A percentile compares a stretch with the other conserved stretches of the same genome.
These are phyloP conservation scores for Delia radicum DNA, from an alignment of 1,140 invertebrate genomes.

Conservation along the genomic window DNA sequence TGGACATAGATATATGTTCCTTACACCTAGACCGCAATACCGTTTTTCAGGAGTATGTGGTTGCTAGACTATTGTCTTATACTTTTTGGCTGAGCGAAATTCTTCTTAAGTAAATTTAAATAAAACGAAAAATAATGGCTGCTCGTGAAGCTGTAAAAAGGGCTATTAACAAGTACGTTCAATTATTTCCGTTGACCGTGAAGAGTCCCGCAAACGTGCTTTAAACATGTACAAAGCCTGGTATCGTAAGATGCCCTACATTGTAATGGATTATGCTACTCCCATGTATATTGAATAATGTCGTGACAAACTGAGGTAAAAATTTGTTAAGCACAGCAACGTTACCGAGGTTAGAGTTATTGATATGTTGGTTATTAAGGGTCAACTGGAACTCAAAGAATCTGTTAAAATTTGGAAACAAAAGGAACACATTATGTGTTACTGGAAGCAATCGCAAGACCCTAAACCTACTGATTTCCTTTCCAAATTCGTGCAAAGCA, in stretches of 20 bases:
- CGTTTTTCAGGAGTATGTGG: too few relatives aligned
- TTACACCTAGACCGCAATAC: too few relatives aligned
- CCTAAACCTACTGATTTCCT: constrained; percentile 88
- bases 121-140: background rate
- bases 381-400: constrained; percentile 93
- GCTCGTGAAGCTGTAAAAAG: constrained; percentile 61
- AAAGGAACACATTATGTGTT: constrained; percentile 80
- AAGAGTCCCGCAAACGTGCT: constrained; percentile 77
- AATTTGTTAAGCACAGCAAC: constrained; percentile 75
- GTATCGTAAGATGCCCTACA: constrained; percentile 77
- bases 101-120: background rate
- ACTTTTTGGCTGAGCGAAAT: background rate
- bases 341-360: constrained; percentile 84
- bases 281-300: constrained; percentile 70
- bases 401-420: constrained; percentile 84
- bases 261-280: constrained; percentile 74
- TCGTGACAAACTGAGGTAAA: constrained; percentile 73
- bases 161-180: constrained; percentile 72
- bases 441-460: constrained; percentile 81
- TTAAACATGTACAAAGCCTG: constrained; percentile 87
- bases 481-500: constrained; percentile 73
- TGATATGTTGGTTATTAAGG: constrained; percentile 89
- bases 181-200: constrained; percentile 73
- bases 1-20: too few relatives aligned
- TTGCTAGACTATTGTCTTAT: too few relatives aligned